phyloP scores from a whole-genome alignment of 2,888 invertebrate species.

The Carpatolechia fugitivella region DNA sequence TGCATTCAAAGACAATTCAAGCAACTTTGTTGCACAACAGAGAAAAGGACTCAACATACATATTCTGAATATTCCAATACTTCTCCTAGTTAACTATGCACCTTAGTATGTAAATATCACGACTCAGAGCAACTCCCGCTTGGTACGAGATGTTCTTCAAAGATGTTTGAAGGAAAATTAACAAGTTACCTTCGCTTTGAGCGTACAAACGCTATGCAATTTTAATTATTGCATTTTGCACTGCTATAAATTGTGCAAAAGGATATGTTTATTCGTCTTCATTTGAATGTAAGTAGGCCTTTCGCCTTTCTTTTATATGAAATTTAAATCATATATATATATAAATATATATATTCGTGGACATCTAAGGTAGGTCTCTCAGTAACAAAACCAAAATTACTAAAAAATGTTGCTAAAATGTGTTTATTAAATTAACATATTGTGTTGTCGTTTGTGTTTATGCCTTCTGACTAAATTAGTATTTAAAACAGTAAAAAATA shows the following conservation, averaged over 20 bases:
- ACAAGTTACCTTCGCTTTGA: conserved; percentile 3
- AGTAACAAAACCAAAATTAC: no score
- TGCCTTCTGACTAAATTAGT: no score
- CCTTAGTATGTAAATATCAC: not conserved
- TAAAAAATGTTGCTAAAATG: no score
- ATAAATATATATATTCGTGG: no score
- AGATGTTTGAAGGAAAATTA: conserved; percentile 21
- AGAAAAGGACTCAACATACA: not conserved
- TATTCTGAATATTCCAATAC: not conserved
- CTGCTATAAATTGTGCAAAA: not conserved
- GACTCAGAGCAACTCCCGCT: not conserved
- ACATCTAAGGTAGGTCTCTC: no score
- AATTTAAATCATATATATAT: no score
- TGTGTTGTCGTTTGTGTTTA: no score
- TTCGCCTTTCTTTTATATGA: no score
- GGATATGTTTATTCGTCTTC: not conserved
- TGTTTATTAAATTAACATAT: no score
- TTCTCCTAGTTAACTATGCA: not conserved
- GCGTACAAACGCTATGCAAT: conserved; percentile 7
- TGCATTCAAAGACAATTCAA: not conserved
- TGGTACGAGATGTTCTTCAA: conserved; percentile 19
- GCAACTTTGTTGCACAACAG: not conserved
- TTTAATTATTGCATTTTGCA: conserved; percentile 7
- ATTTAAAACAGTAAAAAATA: no score
- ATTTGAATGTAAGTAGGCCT: not conserved